A percentile compares a stretch with the other conserved stretches of the same genome.
Conservation (phyloP, 2,888 invertebrate species). For the Drosophila macrospina region DNA sequence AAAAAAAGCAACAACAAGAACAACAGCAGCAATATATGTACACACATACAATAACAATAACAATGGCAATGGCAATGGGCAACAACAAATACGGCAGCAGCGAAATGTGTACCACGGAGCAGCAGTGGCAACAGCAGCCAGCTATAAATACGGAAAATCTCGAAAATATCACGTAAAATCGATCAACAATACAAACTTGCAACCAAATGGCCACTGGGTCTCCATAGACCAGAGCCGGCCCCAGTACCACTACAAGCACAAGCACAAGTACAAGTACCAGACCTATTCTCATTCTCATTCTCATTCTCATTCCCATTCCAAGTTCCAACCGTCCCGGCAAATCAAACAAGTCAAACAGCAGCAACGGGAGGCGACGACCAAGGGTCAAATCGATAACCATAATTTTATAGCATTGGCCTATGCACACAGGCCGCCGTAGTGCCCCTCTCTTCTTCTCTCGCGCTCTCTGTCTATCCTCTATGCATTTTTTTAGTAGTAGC, state of each 20-base stretch:
- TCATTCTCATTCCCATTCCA: neutral
- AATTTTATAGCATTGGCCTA: conserved; percentile 64
- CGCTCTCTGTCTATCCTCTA: neutral
- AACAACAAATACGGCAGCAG: conserved; percentile 63
- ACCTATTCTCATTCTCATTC: conserved; percentile 1
- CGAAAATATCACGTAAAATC: conserved; percentile 85
- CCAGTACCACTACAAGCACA: conserved; percentile 1
- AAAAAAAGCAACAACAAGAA: conserved; percentile 53
- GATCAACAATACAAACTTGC: conserved; percentile 85
- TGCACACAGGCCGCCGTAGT: conserved; percentile 40
- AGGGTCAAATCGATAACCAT: conserved; percentile 82
- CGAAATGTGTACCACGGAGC: conserved; percentile 58
- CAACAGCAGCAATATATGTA: conserved; percentile 22
- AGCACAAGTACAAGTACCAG: neutral
- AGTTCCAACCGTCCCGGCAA: conserved; percentile 36
- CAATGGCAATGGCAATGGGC: conserved; percentile 47
- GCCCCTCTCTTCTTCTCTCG: neutral
- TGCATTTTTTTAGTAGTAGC: neutral
- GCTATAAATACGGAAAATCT: conserved; percentile 84
- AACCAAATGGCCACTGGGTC: conserved; percentile 71
- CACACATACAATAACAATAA: conserved; percentile 36
- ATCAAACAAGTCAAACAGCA: conserved; percentile 65
- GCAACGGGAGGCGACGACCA: conserved; percentile 41
- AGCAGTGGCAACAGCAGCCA: conserved; percentile 43
- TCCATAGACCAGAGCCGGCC: conserved; percentile 26